Evolutionary conservation across 2,113 vertebrate genomes (phyloP), one percentile per base, ranked within the genome.

Genomic region (Centropus bengalensis): DNA sequence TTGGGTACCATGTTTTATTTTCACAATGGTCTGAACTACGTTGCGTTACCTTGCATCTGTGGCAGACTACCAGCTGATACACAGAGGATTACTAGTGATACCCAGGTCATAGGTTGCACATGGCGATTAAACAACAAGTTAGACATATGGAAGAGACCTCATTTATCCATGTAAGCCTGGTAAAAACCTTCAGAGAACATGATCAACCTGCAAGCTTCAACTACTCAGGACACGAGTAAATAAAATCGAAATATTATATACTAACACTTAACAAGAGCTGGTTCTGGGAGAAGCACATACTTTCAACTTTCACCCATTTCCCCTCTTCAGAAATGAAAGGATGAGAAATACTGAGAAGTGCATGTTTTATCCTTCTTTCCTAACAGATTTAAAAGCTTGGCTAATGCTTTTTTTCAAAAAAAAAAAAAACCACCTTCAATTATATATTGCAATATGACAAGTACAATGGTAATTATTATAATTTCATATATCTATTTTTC

Each of bases 341-440:
- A 28, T 70, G 12, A 80, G 18, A 82, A 64, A 62, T 14, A 58
- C 12, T 52, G 13, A 42, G 27, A 82, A 63, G 70, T 74, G 14
- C 24, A 8, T 22, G 8, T 33, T 82, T 87, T 64, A 42, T 32
- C 55, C 79, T 71, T 82, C 6, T 40, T 85, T 75, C 32, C 28
- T 28, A 82, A 71, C 3, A 60, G 20, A 58, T 59, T 47, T 52
- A 70, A 89, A 86, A 70, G 9, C 19, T 73, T 92, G 54, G 19
- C 2, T 73, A 51, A 85, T 36, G 20, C 5, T 77, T 51, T 9
- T 3, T n/a, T n/a, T n/a, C n/a, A 36, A 36, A 36, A 36, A 36
- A 36, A 44, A 67, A 83, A 68, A n/a, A 3, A 0, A 0, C 2
- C 23, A 23, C 16, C 7, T 86, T 75, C 8, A 47, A 8, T 71